phyloP scores from a whole-genome alignment of 2,888 invertebrate genomes.

The Xanthorhoe designata region DNA sequence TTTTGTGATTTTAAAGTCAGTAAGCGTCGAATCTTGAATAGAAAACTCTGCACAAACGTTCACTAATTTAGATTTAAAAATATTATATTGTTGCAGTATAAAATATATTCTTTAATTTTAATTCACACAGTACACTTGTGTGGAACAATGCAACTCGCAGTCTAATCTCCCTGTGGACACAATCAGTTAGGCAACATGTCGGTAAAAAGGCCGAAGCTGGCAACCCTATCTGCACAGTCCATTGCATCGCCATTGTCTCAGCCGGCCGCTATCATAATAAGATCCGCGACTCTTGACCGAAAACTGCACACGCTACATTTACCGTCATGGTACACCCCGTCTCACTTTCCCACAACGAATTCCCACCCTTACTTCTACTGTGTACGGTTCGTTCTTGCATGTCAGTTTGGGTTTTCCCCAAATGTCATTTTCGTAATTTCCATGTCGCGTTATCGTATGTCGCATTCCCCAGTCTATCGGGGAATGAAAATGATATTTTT shows the following conservation, averaged over 20 bases:
- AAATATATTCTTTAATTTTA: too few relatives aligned
- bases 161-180: too few relatives aligned
- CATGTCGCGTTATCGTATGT: constrained; percentile 43
- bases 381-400: constrained; percentile 10
- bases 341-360: background rate
- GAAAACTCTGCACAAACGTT: too few relatives aligned
- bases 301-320: constrained; percentile 47
- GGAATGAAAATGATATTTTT: constrained; percentile 38
- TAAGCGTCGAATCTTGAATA: too few relatives aligned
- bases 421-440: constrained; percentile 44
- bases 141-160: too few relatives aligned
- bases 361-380: background rate
- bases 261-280: constrained; percentile 44
- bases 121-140: too few relatives aligned
- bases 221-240: constrained; percentile 17
- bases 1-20: too few relatives aligned
- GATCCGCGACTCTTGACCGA: constrained; percentile 44
- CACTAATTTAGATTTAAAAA: too few relatives aligned
- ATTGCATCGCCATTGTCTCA: constrained; percentile 37
- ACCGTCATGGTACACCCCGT: constrained; percentile 25
- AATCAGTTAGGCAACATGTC: background rate
- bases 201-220: background rate
- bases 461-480: constrained; percentile 36
- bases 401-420: constrained; percentile 30
- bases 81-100: too few relatives aligned